Conservation (phyloP, 2,888 invertebrate species). For the Ligdia adustata region DNA sequence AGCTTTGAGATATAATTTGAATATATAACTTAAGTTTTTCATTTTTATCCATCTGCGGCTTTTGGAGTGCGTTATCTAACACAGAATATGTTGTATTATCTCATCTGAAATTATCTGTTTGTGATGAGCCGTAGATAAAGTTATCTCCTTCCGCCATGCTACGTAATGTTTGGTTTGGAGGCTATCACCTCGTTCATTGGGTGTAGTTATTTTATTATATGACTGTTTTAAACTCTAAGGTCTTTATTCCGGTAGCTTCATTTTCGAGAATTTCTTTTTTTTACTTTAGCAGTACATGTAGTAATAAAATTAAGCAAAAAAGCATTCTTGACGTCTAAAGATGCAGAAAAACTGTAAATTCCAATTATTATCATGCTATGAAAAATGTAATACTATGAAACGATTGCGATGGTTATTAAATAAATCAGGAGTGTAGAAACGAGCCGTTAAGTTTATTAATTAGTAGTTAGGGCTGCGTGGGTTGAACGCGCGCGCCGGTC, state of each 20-base stretch:
- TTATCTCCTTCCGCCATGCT: constrained; percentile 48
- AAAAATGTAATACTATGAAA: too few relatives aligned
- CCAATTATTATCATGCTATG: too few relatives aligned
- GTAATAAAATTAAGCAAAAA: too few relatives aligned
- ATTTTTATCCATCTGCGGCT: neutral
- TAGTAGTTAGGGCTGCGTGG: constrained; percentile 66
- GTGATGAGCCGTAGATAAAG: constrained; percentile 57
- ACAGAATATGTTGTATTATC: constrained; percentile 64
- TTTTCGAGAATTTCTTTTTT: too few relatives aligned
- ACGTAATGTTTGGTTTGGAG: constrained; percentile 8
- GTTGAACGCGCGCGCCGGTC: constrained; percentile 62
- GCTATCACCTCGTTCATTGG: neutral
- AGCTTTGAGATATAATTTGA: neutral
- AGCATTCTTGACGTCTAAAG: too few relatives aligned
- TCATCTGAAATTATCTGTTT: constrained; percentile 59
- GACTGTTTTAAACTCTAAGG: too few relatives aligned
- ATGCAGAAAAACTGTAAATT: too few relatives aligned
- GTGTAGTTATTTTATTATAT: neutral
- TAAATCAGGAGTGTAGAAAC: constrained; percentile 64
- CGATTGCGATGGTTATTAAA: too few relatives aligned
- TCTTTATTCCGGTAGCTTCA: too few relatives aligned
- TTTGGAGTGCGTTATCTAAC: constrained; percentile 51
- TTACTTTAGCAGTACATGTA: too few relatives aligned
- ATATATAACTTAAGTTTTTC: neutral
- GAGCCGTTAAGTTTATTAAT: constrained; percentile 70